A percentile compares a stretch with the other conserved stretches of the same genome.
These are phyloP conservation scores for Xestoiulus laeticollis DNA, from an alignment of 2,888 invertebrate genomes.

Conservation along the genomic window DNA sequence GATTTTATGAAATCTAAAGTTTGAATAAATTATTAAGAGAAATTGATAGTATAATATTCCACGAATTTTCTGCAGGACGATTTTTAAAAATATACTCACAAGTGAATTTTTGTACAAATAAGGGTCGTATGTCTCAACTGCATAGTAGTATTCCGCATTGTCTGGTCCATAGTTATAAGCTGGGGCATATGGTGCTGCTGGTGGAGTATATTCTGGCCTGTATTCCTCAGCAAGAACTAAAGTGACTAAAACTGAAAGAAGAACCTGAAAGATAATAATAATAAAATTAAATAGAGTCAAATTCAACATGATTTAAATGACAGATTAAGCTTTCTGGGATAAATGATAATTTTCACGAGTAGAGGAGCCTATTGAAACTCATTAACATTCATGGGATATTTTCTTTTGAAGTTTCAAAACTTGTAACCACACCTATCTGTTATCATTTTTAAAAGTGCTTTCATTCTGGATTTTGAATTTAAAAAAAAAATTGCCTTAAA, in stretches of 20 bases:
- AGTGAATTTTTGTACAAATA: slow-evolving; percentile 54
- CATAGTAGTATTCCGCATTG: slow-evolving; percentile 53
- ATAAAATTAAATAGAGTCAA: neutral
- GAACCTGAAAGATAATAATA: neutral
- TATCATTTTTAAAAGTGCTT: neutral
- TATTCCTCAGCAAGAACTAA: slow-evolving; percentile 39
- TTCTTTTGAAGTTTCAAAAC: neutral
- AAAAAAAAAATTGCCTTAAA: neutral
- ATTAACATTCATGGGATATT: neutral
- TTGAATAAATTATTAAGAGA: too few relatives aligned
- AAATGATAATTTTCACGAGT: neutral
- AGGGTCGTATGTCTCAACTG: slow-evolving; percentile 51
- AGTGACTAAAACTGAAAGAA: slow-evolving; percentile 6
- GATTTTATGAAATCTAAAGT: too few relatives aligned
- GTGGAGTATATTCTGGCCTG: neutral
- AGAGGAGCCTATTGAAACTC: neutral
- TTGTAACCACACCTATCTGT: neutral
- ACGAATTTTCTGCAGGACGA: too few relatives aligned
- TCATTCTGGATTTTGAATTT: neutral
- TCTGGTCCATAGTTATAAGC: slow-evolving; percentile 53
- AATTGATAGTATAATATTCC: too few relatives aligned
- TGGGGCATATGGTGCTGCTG: slow-evolving; percentile 35
- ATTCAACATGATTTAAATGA: neutral
- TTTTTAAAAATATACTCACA: slow-evolving; percentile 47
- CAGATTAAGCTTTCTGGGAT: slow-evolving; percentile 5